Percentiles rank a stretch among this genome's conserved stretches.
phyloP scores from a whole-genome alignment of 2,113 vertebrate species.

The Corythornis cristatus region DNA sequence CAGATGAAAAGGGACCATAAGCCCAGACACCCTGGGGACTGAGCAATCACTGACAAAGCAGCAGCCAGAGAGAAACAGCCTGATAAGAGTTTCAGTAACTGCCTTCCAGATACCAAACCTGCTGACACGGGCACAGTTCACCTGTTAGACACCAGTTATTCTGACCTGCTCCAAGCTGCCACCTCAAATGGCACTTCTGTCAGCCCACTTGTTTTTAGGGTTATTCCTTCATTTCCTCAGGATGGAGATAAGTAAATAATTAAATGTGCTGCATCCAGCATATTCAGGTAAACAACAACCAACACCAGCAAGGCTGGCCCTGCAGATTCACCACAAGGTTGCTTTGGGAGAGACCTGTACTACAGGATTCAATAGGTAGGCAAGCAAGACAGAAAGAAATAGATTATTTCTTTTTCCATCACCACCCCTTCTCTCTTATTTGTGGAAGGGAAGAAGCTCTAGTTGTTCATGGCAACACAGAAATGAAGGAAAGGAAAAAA shows the following conservation, averaged over 20 bases:
- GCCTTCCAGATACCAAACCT: constrained; percentile 3
- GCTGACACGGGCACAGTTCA: not conserved
- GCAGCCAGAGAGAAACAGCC: not conserved
- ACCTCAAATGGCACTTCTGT: not conserved
- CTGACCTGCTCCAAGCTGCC: not conserved
- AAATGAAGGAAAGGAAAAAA: constrained; percentile 44
- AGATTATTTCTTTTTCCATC: not conserved
- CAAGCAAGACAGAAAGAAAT: not conserved
- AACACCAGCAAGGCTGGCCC: not conserved
- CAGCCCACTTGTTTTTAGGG: not conserved
- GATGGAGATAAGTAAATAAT: not conserved
- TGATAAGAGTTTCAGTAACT: not conserved
- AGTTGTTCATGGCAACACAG: not conserved
- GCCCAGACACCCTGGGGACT: not conserved
- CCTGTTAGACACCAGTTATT: not conserved
- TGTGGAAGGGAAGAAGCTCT: not conserved
- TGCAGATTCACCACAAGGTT: not conserved
- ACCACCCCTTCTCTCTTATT: not conserved
- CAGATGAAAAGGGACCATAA: not conserved
- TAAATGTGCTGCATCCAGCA: not conserved
- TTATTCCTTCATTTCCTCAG: not conserved
- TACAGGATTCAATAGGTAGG: not conserved
- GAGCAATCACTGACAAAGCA: not conserved
- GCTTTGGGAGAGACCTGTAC: not conserved
- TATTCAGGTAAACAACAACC: not conserved